Percentiles rank a stretch among this genome's conserved stretches.
Conservation (phyloP, 2,888 invertebrate species). For the Apeira syringaria region DNA sequence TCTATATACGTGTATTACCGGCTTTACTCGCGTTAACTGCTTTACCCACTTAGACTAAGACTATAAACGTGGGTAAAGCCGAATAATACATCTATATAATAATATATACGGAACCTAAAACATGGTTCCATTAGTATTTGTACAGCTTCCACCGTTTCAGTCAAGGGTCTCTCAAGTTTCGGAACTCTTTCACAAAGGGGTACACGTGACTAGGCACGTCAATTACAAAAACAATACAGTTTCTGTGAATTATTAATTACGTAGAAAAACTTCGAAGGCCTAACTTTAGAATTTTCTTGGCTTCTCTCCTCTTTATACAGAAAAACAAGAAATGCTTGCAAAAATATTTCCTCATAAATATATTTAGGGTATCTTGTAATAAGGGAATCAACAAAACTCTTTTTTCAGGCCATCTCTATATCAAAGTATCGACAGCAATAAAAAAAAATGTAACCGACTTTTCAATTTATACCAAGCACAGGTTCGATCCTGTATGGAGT, state of each 20-base stretch:
- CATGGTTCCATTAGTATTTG: constrained; percentile 1
- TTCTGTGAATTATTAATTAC: not conserved
- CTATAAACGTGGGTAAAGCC: too few relatives aligned
- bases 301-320: not conserved
- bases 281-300: not conserved
- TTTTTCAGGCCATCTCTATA: too few relatives aligned
- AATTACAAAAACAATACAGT: constrained; percentile 8
- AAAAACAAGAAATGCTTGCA: not conserved
- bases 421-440: too few relatives aligned
- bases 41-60: too few relatives aligned
- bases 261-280: constrained; percentile 2
- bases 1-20: too few relatives aligned
- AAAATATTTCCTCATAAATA: constrained; percentile 2
- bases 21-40: too few relatives aligned
- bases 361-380: too few relatives aligned
- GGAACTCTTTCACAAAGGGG: constrained; percentile 8
- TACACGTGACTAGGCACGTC: constrained; percentile 9
- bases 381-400: too few relatives aligned
- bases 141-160: constrained; percentile 13
- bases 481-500: too few relatives aligned
- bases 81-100: too few relatives aligned
- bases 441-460: too few relatives aligned
- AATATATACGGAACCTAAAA: constrained; percentile 1
- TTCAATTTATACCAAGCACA: too few relatives aligned
- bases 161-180: constrained; percentile 3